phyloP scores from a whole-genome alignment of 2,113 vertebrate species.

The Opisthocomus hoazin region DNA sequence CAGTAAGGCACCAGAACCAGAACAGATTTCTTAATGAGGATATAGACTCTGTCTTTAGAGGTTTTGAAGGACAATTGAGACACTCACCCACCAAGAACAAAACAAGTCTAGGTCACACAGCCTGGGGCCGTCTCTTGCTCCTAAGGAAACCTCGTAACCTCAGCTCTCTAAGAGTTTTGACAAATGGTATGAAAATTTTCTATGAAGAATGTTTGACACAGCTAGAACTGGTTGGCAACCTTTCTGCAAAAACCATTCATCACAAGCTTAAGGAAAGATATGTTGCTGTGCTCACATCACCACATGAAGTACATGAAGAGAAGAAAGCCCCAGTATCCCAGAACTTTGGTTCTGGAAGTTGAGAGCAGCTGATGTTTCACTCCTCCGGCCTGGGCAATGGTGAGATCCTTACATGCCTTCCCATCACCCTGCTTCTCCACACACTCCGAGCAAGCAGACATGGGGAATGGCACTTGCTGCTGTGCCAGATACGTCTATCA shows the following conservation, averaged over 20 bases:
- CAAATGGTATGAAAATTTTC: not conserved
- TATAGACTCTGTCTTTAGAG: not conserved
- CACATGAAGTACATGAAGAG: not conserved
- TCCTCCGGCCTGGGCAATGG: not conserved
- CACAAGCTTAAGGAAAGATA: not conserved
- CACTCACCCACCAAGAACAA: not conserved
- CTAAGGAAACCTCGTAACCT: not conserved
- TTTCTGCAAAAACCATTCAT: not conserved
- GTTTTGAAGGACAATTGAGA: not conserved
- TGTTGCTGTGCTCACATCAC: not conserved
- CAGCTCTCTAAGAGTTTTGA: not conserved
- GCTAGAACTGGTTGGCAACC: not conserved
- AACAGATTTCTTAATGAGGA: not conserved
- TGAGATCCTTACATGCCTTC: not conserved
- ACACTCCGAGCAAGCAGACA: not conserved
- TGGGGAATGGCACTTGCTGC: not conserved
- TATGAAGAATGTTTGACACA: not conserved
- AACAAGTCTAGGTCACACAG: not conserved
- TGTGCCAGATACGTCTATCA: not conserved
- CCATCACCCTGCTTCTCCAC: not conserved
- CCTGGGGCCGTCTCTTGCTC: not conserved
- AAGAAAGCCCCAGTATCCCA: not conserved
- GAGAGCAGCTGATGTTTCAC: not conserved
- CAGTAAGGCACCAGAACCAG: not conserved
- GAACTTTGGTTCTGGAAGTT: not conserved